A percentile compares a stretch with the other conserved stretches of the same genome.
Conservation (phyloP, 2,888 invertebrate genomes). For the Sphinx pinastri region DNA sequence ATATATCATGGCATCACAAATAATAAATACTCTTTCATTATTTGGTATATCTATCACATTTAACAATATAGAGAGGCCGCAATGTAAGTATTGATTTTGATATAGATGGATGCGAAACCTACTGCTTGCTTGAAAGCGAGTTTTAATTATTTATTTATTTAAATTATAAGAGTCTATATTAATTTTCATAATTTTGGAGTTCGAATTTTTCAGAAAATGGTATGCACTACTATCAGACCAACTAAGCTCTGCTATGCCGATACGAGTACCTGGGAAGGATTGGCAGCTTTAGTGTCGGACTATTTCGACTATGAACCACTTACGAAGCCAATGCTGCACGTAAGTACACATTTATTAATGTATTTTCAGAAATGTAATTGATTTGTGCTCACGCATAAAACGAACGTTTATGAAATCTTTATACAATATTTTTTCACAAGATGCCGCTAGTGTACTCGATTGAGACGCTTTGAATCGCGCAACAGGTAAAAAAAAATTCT, state of each 20-base stretch:
- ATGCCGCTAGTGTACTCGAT: slow-evolving; percentile 13
- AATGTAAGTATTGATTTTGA: too few relatives aligned
- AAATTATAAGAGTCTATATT: too few relatives aligned
- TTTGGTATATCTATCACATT: too few relatives aligned
- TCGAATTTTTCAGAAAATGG: slow-evolving; percentile 89
- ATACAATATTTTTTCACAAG: not conserved
- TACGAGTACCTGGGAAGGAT: slow-evolving; percentile 88
- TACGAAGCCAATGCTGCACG: slow-evolving; percentile 85
- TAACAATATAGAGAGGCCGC: too few relatives aligned
- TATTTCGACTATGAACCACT: slow-evolving; percentile 90
- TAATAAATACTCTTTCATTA: too few relatives aligned
- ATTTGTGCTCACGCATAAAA: too few relatives aligned
- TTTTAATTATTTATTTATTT: too few relatives aligned
- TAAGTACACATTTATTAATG: slow-evolving; percentile 75
- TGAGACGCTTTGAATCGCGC: not conserved
- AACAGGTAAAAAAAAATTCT: slow-evolving; percentile 8
- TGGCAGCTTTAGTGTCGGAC: slow-evolving; percentile 90
- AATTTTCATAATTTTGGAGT: too few relatives aligned
- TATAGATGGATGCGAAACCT: too few relatives aligned
- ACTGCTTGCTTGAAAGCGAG: too few relatives aligned
- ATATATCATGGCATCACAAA: too few relatives aligned
- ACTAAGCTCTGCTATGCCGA: slow-evolving; percentile 89
- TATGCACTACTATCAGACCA: slow-evolving; percentile 92
- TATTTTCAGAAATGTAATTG: too few relatives aligned
- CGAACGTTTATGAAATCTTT: not conserved